These are phyloP conservation scores for Eupristina koningsbergeri DNA, from an alignment of 1,140 invertebrate species.

Conservation along the genomic window DNA sequence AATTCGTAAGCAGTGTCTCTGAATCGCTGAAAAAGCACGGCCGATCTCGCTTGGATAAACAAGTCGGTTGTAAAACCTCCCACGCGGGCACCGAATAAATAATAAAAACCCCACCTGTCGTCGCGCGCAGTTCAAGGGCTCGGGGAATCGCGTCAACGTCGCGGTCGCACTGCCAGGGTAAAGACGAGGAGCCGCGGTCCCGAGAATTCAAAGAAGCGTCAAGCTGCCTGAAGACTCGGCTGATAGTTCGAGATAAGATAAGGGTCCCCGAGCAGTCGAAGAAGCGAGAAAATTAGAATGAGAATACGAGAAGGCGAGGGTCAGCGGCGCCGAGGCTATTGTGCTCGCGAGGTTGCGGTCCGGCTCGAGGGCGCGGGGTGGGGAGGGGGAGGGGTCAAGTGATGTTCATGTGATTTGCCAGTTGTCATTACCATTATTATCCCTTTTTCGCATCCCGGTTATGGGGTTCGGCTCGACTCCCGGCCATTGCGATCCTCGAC, in stretches of 20 bases:
- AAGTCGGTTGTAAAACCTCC: too few species aligned
- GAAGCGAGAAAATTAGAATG: constrained; percentile 3
- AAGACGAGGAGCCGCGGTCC: neutral
- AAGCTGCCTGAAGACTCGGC: neutral
- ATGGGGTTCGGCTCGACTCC: too few species aligned
- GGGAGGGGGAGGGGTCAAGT: too few species aligned
- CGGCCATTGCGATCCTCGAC: neutral
- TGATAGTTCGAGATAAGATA: constrained; percentile 25
- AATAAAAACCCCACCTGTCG: too few species aligned
- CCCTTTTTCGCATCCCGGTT: neutral
- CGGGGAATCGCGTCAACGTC: too few species aligned
- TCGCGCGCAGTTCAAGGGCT: too few species aligned
- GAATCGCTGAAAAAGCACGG: too few species aligned
- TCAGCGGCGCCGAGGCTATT: neutral
- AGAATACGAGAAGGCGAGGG: neutral
- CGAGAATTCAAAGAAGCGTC: neutral
- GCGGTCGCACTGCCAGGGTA: neutral
- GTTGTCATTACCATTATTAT: neutral
- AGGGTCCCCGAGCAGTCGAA: neutral
- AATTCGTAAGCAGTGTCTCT: too few species aligned
- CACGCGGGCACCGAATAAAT: too few species aligned
- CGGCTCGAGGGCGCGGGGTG: too few species aligned
- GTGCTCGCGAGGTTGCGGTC: neutral
- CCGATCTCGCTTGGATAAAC: too few species aligned
- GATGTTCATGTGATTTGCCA: neutral